Conservation (phyloP, 2,797 vertebrate species). For the Cacajao melanocephalus region DNA sequence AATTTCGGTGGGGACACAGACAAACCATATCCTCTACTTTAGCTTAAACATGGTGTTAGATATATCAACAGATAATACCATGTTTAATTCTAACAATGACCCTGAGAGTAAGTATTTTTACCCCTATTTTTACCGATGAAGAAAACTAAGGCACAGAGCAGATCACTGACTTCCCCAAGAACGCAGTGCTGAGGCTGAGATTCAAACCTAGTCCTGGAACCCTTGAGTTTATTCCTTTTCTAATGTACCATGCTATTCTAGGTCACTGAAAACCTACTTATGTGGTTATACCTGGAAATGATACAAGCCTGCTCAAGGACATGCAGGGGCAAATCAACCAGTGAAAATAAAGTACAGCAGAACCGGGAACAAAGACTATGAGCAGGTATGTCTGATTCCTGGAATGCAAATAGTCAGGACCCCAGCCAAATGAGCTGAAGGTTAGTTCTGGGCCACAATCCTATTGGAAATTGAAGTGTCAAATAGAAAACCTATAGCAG, state of each 20-base stretch:
- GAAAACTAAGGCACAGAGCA: neutral
- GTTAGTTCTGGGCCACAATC: neutral
- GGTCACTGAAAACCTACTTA: neutral
- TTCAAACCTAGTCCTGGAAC: neutral
- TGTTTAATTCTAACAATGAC: neutral
- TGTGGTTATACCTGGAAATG: neutral
- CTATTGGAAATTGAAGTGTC: neutral
- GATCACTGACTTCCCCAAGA: neutral
- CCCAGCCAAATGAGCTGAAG: neutral
- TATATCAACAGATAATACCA: neutral
- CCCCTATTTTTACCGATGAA: neutral
- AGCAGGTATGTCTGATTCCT: neutral
- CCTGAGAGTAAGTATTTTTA: neutral
- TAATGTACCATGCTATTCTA: neutral
- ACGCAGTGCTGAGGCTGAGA: neutral
- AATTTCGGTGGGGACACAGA: neutral
- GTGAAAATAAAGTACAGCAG: conserved; percentile 19
- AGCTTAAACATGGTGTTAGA: neutral
- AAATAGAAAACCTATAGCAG: neutral
- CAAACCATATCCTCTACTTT: neutral
- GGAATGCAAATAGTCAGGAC: neutral
- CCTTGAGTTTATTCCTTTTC: neutral
- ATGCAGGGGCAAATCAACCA: neutral
- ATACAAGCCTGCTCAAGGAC: conserved; percentile 38
- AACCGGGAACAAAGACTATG: neutral